Conservation (phyloP, 2,113 vertebrate genomes). For the Notarius lentiginosus region DNA sequence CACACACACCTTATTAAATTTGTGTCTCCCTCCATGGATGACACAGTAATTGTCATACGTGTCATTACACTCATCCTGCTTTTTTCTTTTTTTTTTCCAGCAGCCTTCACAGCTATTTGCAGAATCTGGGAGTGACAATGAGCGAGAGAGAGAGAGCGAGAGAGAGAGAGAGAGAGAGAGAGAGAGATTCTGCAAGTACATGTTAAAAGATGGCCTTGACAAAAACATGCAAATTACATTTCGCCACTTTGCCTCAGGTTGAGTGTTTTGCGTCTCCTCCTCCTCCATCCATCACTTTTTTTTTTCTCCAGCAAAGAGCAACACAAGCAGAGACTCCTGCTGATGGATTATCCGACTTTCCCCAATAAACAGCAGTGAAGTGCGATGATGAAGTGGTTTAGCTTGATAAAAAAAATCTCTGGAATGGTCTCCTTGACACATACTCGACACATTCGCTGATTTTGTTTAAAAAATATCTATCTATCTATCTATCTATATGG, state of each 20-base stretch:
- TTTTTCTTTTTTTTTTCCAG: constrained; percentile 43
- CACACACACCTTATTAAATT: constrained; percentile 72
- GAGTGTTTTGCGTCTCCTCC: constrained; percentile 3
- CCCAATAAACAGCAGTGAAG: background rate
- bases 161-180: background rate
- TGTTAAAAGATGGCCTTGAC: background rate
- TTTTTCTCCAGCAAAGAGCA: background rate
- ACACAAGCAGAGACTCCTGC: background rate
- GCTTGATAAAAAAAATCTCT: background rate
- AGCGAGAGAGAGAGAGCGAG: background rate
- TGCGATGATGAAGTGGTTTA: background rate
- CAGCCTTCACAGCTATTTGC: constrained; percentile 52
- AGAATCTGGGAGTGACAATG: background rate
- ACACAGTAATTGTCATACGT: constrained; percentile 69
- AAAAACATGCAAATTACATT: constrained; percentile 18
- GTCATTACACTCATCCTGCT: constrained; percentile 68
- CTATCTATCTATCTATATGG: no score
- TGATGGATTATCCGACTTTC: background rate
- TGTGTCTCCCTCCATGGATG: constrained; percentile 66
- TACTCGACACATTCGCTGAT: background rate
- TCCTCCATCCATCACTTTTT: background rate
- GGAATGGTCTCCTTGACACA: background rate
- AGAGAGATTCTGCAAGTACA: background rate
- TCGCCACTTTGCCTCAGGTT: background rate
- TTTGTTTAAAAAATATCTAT: background rate